phyloP scores from a whole-genome alignment of 2,113 vertebrate genomes.

The Hypanus sabinus region DNA sequence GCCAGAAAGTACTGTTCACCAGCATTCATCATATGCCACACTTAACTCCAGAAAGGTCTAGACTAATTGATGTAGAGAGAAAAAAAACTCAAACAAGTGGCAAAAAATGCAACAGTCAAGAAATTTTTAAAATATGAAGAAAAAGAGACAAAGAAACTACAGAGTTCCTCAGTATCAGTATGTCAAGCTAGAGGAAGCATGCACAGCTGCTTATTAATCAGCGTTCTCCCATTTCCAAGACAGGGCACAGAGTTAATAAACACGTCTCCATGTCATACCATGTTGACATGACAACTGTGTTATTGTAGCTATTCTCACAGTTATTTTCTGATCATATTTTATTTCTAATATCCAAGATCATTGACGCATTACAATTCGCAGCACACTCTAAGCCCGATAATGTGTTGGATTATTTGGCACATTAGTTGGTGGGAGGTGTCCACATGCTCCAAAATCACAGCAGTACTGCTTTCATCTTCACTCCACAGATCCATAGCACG shows the following conservation, averaged over 20 bases:
- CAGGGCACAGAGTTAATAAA: not conserved
- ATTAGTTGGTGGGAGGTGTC: not conserved
- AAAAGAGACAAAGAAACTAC: not conserved
- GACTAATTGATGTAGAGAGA: not conserved
- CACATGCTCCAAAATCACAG: not conserved
- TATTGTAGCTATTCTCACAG: not conserved
- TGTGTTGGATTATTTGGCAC: not conserved
- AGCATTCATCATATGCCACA: not conserved
- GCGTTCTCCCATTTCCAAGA: not conserved
- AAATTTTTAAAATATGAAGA: not conserved
- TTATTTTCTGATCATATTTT: not conserved
- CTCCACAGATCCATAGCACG: not conserved
- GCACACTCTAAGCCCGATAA: not conserved
- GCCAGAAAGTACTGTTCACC: not conserved
- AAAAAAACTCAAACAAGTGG: not conserved
- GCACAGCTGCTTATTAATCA: not conserved
- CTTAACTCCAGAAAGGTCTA: not conserved
- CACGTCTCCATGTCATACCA: not conserved
- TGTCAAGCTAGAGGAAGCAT: not conserved
- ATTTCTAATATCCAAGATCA: not conserved
- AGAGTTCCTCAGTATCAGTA: not conserved
- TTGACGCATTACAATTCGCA: not conserved
- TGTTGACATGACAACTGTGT: conserved; percentile 16
- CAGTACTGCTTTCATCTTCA: not conserved
- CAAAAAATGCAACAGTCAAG: not conserved